phyloP scores from a whole-genome alignment of 2,888 invertebrate species.

The Drosophila subsilvestris region DNA sequence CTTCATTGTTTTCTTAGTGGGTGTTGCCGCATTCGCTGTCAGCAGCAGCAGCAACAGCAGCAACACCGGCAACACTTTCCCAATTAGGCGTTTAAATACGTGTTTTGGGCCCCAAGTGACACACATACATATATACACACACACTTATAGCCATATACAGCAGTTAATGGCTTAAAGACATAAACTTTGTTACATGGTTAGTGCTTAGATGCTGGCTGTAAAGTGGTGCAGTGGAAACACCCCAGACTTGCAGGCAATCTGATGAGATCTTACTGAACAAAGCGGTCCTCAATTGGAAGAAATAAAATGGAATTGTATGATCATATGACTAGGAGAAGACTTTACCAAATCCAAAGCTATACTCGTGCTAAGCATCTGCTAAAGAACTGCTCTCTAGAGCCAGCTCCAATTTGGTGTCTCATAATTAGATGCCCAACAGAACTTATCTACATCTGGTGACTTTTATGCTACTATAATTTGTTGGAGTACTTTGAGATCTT shows the following conservation, averaged over 20 bases:
- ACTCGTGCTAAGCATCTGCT: too few relatives aligned
- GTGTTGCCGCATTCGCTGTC: conserved; percentile 51
- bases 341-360: not conserved
- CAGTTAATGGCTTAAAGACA: conserved; percentile 65
- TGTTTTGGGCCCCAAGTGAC: conserved; percentile 32
- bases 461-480: not conserved
- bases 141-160: conserved; percentile 38
- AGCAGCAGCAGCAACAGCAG: conserved; percentile 17
- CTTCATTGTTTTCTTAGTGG: conserved; percentile 49
- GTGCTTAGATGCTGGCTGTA: conserved; percentile 40
- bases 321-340: not conserved
- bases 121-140: conserved; percentile 31
- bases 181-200: conserved; percentile 53
- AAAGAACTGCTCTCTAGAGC: not conserved
- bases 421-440: not conserved
- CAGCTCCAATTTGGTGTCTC: not conserved
- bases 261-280: conserved; percentile 26
- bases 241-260: conserved; percentile 24
- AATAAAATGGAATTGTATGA: too few relatives aligned
- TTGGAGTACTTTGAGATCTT: conserved; percentile 11
- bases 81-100: conserved; percentile 52
- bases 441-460: not conserved
- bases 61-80: conserved; percentile 65
- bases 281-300: not conserved
- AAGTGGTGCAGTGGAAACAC: conserved; percentile 54